These are phyloP conservation scores for Aphyosemion australe DNA, from an alignment of 2,113 vertebrate species.

Conservation along the genomic window DNA sequence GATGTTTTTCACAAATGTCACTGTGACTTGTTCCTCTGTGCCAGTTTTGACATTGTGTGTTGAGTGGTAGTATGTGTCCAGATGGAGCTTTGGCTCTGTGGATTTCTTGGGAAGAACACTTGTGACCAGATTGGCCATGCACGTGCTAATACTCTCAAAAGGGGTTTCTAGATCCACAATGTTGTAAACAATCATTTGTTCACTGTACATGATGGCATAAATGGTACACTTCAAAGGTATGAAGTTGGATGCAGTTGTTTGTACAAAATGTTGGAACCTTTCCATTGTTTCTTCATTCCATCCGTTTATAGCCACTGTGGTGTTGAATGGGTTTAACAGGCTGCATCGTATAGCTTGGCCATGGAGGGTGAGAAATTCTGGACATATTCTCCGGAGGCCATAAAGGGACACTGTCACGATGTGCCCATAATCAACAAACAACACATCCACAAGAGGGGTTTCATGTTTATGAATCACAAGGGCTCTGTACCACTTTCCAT, in stretches of 20 bases:
- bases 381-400: constrained; percentile 78
- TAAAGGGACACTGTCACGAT: constrained; percentile 75
- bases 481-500: constrained; percentile 88
- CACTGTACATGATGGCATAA: constrained; percentile 86
- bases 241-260: constrained; percentile 60
- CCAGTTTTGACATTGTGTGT: constrained; percentile 87
- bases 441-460: constrained; percentile 78
- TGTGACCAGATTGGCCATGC: constrained; percentile 78
- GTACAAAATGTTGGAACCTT: constrained; percentile 84
- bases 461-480: constrained; percentile 76
- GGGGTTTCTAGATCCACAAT: constrained; percentile 91
- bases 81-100: constrained; percentile 72
- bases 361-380: constrained; percentile 81
- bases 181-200: constrained; percentile 81
- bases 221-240: constrained; percentile 86
- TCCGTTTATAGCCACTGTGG: constrained; percentile 71
- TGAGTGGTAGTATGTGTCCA: constrained; percentile 90
- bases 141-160: constrained; percentile 86
- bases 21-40: constrained; percentile 83
- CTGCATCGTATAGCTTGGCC: constrained; percentile 93
- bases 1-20: constrained; percentile 82
- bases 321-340: constrained; percentile 86
- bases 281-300: constrained; percentile 81
- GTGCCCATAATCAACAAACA: constrained; percentile 91
- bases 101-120: constrained; percentile 63